A percentile compares a stretch with the other conserved stretches of the same genome.
phyloP scores from a whole-genome alignment of 2,113 vertebrate genomes.

The Lepus europaeus region DNA sequence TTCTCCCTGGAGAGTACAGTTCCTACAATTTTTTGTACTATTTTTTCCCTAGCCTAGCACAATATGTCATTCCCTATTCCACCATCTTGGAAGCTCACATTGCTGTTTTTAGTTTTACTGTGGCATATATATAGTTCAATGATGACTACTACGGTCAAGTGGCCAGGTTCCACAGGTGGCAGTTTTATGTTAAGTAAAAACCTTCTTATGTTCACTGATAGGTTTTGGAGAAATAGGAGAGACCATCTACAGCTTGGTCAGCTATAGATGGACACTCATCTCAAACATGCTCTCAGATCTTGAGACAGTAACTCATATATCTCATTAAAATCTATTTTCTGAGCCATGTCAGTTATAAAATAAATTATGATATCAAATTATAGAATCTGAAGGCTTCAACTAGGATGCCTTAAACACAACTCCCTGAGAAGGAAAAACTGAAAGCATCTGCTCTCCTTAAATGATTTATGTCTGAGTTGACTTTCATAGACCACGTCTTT shows the following conservation, averaged over 20 bases:
- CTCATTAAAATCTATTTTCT: background rate
- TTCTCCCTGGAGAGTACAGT: too few relatives aligned
- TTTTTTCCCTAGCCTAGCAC: too few relatives aligned
- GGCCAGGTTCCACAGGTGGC: background rate
- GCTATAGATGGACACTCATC: background rate
- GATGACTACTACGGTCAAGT: background rate
- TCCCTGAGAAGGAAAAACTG: too few relatives aligned
- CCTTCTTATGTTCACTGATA: background rate
- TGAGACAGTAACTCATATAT: background rate
- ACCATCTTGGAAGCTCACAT: too few relatives aligned
- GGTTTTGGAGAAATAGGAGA: background rate
- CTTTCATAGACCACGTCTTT: background rate
- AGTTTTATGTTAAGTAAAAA: slow-evolving; percentile 25
- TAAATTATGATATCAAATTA: background rate
- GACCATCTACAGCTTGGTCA: background rate
- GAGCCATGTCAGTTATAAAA: background rate
- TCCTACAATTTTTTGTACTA: too few relatives aligned
- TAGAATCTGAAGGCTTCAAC: background rate
- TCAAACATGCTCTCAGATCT: background rate
- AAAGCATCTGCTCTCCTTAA: background rate
- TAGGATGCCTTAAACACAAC: background rate
- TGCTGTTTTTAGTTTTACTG: background rate
- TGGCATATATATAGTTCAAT: background rate
- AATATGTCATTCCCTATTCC: too few relatives aligned
- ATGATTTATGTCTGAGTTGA: background rate